Conservation (phyloP, 2,797 vertebrate genomes). For the Peromyscus eremicus region DNA sequence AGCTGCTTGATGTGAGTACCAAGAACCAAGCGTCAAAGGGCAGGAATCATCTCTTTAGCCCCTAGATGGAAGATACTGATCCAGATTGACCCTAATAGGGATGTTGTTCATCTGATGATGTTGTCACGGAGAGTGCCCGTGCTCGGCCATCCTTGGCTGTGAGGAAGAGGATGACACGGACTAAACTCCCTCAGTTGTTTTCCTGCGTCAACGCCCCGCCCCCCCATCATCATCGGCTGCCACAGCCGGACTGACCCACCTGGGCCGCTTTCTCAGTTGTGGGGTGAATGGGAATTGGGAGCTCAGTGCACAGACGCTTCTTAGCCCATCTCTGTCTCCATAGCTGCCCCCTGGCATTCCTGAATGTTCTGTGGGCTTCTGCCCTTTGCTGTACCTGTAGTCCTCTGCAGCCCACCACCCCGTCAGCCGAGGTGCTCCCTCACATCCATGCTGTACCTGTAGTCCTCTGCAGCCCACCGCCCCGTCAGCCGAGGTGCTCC, state of each 20-base stretch:
- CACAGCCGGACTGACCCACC: background rate
- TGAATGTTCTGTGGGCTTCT: background rate
- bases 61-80: background rate
- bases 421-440: too few relatives aligned
- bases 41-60: background rate
- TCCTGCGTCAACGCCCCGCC: background rate
- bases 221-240: background rate
- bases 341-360: background rate
- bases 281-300: conserved; percentile 35
- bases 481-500: too few relatives aligned
- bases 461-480: background rate
- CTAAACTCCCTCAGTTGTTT: background rate
- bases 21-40: background rate
- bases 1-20: background rate
- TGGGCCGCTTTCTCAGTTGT: background rate
- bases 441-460: background rate
- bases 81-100: background rate
- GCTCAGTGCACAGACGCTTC: background rate
- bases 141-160: background rate
- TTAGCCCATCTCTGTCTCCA: background rate
- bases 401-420: background rate
- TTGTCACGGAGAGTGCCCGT: background rate
- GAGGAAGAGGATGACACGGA: background rate
- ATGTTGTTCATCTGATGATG: background rate
- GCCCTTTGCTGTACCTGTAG: background rate